Evolutionary conservation across 2,888 invertebrate species (phyloP).

Genomic region (Calameuta idolon): DNA sequence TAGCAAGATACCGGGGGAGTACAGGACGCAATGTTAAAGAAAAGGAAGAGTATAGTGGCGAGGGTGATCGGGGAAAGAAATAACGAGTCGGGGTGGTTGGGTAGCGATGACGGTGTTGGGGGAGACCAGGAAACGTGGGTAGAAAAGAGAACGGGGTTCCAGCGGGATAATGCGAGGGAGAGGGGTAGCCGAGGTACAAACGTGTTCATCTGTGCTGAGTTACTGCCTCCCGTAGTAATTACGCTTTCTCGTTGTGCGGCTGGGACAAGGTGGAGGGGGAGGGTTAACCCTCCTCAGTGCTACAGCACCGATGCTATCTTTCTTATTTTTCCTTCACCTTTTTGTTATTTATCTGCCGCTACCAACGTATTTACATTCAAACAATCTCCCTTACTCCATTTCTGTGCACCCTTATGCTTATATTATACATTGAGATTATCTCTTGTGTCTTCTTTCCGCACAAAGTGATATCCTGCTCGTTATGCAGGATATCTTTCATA

Average conservation of each 20-base stretch:
- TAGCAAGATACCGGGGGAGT: not conserved
- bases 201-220: constrained; percentile 46
- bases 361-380: not conserved
- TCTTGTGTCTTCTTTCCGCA: not conserved
- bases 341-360: not conserved
- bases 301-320: constrained; percentile 1
- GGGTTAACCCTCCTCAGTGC: not conserved
- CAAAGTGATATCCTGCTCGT: not conserved
- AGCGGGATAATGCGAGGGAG: not conserved
- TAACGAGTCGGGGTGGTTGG: constrained; percentile 10
- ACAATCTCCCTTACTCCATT: not conserved
- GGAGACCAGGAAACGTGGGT: constrained; percentile 19
- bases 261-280: not conserved
- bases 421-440: not conserved
- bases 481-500: not conserved
- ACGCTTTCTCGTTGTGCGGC: constrained; percentile 47
- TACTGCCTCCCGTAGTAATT: constrained; percentile 47
- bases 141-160: constrained; percentile 14
- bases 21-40: not conserved
- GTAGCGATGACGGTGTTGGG: not conserved
- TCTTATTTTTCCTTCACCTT: not conserved
- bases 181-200: constrained; percentile 24
- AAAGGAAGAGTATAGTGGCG: not conserved
- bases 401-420: not conserved
- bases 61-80: constrained; percentile 15